These are phyloP conservation scores for Darevskia mixta DNA, from an alignment of 2,797 vertebrate species.

Conservation along the genomic window DNA sequence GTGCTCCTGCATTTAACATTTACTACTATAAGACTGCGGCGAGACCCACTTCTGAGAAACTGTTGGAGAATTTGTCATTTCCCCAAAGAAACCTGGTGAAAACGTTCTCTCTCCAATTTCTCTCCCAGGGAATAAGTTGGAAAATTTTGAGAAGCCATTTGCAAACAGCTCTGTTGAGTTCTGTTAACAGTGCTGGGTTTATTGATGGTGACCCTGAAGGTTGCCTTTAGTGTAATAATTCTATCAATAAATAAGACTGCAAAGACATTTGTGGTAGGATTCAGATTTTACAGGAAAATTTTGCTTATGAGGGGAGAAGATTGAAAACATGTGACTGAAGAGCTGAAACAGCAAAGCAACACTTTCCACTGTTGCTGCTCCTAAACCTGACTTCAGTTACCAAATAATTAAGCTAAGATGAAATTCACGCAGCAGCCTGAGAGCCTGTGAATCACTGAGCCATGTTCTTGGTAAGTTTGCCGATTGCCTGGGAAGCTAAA, in stretches of 20 bases:
- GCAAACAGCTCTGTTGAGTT: background rate
- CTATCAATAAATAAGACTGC: background rate
- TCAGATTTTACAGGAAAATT: background rate
- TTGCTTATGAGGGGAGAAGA: background rate
- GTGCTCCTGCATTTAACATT: too few species aligned
- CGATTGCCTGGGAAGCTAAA: conserved; percentile 47
- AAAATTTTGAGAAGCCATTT: too few species aligned
- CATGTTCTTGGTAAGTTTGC: conserved; percentile 1
- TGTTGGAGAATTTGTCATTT: too few species aligned
- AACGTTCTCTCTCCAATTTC: too few species aligned
- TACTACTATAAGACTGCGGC: too few species aligned
- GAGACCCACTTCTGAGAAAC: too few species aligned
- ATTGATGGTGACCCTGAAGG: background rate
- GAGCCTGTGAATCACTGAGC: conserved; percentile 17
- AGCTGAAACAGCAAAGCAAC: conserved; percentile 11
- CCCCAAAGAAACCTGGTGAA: too few species aligned
- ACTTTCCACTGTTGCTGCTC: background rate
- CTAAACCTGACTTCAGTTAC: background rate
- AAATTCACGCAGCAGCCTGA: background rate
- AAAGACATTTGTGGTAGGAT: background rate
- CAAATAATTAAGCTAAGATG: background rate
- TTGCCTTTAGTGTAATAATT: background rate
- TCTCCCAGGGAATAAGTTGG: too few species aligned
- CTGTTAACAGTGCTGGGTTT: background rate
- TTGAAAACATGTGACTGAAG: background rate